A percentile compares a stretch with the other conserved stretches of the same genome.
These are phyloP conservation scores for Eulemur rubriventer DNA, from an alignment of 2,797 vertebrate species.

Conservation along the genomic window DNA sequence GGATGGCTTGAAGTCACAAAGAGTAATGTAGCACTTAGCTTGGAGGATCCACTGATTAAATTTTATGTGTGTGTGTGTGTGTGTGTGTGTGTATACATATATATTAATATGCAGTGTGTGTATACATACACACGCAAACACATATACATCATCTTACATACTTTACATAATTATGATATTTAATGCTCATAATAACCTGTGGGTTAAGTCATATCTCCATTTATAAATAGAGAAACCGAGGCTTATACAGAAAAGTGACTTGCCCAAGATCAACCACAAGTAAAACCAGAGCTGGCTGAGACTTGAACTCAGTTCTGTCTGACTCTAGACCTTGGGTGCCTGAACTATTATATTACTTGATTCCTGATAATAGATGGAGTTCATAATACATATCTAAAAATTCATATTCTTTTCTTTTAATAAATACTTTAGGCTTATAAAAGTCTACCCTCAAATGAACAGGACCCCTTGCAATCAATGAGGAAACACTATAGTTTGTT, in stretches of 20 bases:
- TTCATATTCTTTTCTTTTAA: not conserved
- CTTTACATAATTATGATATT: not conserved
- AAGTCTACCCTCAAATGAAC: not conserved
- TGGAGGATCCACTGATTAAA: not conserved
- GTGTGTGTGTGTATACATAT: too few relatives aligned
- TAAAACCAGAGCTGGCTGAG: not conserved
- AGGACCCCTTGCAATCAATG: not conserved
- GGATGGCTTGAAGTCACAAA: not conserved
- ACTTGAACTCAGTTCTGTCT: not conserved
- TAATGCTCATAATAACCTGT: not conserved
- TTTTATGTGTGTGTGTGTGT: too few relatives aligned
- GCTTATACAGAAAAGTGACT: not conserved
- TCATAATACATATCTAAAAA: not conserved
- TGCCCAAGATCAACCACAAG: not conserved
- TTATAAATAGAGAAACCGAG: not conserved
- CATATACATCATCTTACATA: not conserved
- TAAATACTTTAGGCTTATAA: not conserved
- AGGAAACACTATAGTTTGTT: not conserved
- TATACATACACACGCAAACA: not conserved
- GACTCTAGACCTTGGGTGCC: not conserved
- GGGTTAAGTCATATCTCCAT: not conserved
- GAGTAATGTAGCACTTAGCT: not conserved
- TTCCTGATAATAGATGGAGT: not conserved
- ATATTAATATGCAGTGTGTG: too few relatives aligned
- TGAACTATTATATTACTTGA: not conserved